phyloP scores from a whole-genome alignment of 2,113 vertebrate genomes.

The Eptesicus fuscus region DNA sequence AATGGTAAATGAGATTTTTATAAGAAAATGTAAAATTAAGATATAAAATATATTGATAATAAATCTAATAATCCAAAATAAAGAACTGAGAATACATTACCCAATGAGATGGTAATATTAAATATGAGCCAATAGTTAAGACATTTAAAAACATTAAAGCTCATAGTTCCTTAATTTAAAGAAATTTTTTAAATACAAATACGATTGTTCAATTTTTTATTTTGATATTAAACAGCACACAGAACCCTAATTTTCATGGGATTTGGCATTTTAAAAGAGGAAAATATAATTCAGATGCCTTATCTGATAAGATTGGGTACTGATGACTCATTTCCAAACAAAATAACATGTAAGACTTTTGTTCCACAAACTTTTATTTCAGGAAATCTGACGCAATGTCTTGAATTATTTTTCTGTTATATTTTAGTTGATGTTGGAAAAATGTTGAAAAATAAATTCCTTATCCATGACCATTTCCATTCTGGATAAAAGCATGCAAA shows the following conservation, averaged over 20 bases:
- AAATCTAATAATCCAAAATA: neutral
- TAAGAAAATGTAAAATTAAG: neutral
- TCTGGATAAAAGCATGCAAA: neutral
- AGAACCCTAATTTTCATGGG: neutral
- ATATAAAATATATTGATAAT: neutral
- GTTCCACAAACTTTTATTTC: neutral
- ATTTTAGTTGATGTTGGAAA: neutral
- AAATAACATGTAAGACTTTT: neutral
- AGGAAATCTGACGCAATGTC: neutral
- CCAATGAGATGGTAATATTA: neutral
- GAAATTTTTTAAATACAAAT: neutral
- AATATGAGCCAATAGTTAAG: neutral
- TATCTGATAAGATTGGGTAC: neutral
- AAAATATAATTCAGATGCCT: neutral
- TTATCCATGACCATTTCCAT: neutral
- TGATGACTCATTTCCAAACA: neutral
- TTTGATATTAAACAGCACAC: neutral
- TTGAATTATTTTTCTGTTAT: neutral
- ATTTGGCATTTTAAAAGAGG: neutral
- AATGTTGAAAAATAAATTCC: neutral
- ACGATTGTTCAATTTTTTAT: neutral
- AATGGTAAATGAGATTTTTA: too few relatives aligned
- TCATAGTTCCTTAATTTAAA: neutral
- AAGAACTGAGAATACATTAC: neutral
- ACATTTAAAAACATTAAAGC: neutral